A percentile compares a stretch with the other conserved stretches of the same genome.
Evolutionary conservation across 1,140 invertebrate genomes (phyloP).

Genomic region (Panagrolaimus sp.): DNA sequence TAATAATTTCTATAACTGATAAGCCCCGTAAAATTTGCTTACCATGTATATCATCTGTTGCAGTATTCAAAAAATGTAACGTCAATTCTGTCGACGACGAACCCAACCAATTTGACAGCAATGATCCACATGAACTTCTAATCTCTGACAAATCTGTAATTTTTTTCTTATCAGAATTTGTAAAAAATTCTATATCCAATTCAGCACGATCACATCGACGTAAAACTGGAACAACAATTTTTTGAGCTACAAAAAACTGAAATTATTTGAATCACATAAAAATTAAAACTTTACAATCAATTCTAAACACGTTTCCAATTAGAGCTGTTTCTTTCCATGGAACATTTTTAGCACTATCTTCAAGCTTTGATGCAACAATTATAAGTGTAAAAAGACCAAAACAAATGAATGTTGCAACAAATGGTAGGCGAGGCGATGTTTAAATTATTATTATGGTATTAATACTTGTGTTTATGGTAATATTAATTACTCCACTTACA

Average conservation of each 20-base stretch:
- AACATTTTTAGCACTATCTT: background rate
- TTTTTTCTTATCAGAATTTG: background rate
- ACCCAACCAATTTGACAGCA: background rate
- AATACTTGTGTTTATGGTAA: too few species aligned
- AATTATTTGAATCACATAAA: too few species aligned
- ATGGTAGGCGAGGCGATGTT: too few species aligned
- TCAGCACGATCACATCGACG: background rate
- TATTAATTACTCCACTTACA: too few species aligned
- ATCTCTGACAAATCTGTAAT: background rate
- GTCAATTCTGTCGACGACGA: background rate
- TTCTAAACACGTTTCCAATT: background rate
- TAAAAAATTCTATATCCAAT: background rate
- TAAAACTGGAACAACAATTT: background rate
- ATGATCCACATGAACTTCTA: background rate
- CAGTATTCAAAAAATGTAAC: background rate
- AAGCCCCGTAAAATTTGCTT: background rate
- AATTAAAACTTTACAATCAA: background rate
- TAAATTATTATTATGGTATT: too few species aligned
- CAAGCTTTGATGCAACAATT: background rate
- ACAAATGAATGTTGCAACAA: background rate
- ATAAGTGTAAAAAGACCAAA: background rate
- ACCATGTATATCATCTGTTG: background rate
- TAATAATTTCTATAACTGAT: too few species aligned
- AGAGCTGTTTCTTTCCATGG: background rate
- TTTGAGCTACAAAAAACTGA: background rate